Evolutionary conservation across 2,888 invertebrate species (phyloP), one percentile per base, ranked within the genome.

Genomic region (Phortica okadai): DNA sequence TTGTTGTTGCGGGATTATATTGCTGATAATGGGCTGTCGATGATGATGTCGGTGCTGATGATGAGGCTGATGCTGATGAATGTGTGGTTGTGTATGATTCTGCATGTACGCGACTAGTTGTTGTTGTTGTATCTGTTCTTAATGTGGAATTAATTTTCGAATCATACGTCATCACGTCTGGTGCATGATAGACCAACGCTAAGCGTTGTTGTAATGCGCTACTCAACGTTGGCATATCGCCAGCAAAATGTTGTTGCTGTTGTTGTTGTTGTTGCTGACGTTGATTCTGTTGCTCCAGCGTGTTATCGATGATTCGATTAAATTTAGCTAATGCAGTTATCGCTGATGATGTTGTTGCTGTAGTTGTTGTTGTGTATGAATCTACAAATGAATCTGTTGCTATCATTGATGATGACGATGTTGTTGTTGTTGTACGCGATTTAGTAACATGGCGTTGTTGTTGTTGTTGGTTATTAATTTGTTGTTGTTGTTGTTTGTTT

Each of bases 301-400:
- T 86, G 83, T 86, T 88, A 82, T 90, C 90, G 80, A 90, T 90
- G 88, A 91, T 90, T 88, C 90, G 89, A 88, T 91, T 91, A 89
- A 91, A 91, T 90, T 90, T 91, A 90, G 91, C 91, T 90, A 90
- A 90, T 90, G 91, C 91, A 82, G 89, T 89, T 85, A 85, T 83
- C 84, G 87, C 83, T 86, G 84, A 82, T 82, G 86, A 82, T 81
- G 85, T 84, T 82, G 86, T 84, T 82, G 86, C 80, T 81, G 84
- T 78, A 82, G 87, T 82, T 83, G 83, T 76, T 82, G 80, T 78
- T 82, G 82, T 75, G 78, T 82, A 73, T 79, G 82, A 74, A 56
- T 72, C 76, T 81, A 79, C 54, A 78, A 77, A 75, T 78, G 78
- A 77, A 44, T 70, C 70, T 58, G 67, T 66, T 78, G 78, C 50